A percentile compares a stretch with the other conserved stretches of the same genome.
phyloP scores from a whole-genome alignment of 2,113 vertebrate species.

The Protobothrops flavoviridis region DNA sequence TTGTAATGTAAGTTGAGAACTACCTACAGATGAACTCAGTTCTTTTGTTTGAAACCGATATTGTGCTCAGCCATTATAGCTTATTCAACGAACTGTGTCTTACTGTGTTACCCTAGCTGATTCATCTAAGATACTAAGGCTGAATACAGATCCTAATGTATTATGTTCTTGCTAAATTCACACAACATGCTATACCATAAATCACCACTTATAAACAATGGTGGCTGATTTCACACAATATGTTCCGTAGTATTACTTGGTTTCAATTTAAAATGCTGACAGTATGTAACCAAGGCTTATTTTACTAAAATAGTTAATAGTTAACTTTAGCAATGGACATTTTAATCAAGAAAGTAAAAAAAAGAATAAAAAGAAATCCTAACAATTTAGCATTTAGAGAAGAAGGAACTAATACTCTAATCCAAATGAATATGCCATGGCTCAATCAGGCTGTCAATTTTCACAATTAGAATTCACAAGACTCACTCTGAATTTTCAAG shows the following conservation, averaged over 20 bases:
- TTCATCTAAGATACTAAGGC: not conserved
- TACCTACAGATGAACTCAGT: not conserved
- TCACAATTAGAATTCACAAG: not conserved
- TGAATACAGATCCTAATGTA: not conserved
- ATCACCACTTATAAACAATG: not conserved
- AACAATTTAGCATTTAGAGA: not conserved
- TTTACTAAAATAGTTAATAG: not conserved
- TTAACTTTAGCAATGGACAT: not conserved
- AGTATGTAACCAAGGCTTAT: not conserved
- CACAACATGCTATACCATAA: not conserved
- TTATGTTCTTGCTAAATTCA: not conserved
- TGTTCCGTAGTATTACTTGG: not conserved
- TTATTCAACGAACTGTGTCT: not conserved
- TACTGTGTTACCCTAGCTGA: not conserved
- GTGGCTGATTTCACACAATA: not conserved
- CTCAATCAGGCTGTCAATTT: not conserved
- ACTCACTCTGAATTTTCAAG: conserved; percentile 86
- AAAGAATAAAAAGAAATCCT: not conserved
- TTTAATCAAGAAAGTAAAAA: not conserved
- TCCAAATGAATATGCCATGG: not conserved
- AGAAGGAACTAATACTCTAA: not conserved
- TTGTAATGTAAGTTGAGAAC: not conserved
- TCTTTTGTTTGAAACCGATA: not conserved
- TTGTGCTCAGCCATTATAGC: not conserved
- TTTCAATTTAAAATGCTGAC: not conserved